Conservation (phyloP, 2,797 vertebrate genomes). For the Anomalospiza imberbis region DNA sequence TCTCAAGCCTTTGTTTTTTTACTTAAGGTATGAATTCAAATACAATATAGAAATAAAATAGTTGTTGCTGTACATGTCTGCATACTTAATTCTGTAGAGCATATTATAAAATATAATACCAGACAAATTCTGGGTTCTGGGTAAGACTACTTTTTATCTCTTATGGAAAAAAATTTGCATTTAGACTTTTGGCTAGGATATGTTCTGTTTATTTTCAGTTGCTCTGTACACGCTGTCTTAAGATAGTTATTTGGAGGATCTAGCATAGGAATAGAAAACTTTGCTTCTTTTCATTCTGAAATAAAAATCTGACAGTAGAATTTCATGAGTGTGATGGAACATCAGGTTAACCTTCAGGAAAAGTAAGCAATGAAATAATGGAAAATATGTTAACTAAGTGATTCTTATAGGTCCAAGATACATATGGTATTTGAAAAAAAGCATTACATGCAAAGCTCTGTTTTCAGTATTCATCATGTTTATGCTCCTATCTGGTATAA, state of each 20-base stretch:
- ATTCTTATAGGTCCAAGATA: neutral
- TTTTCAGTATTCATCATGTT: neutral
- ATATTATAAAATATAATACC: neutral
- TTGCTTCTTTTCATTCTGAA: neutral
- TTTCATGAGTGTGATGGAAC: neutral
- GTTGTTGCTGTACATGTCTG: neutral
- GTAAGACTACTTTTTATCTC: neutral
- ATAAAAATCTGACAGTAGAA: neutral
- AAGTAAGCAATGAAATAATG: neutral
- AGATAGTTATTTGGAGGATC: neutral
- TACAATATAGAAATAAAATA: neutral
- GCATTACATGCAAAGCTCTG: neutral
- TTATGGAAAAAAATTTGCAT: neutral
- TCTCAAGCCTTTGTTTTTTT: neutral
- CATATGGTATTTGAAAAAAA: neutral
- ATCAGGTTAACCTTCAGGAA: neutral
- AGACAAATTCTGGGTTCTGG: neutral
- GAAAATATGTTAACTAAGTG: neutral
- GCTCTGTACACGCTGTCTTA: neutral
- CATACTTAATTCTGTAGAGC: neutral
- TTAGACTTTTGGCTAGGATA: neutral
- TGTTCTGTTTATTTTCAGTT: neutral
- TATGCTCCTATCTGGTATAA: neutral
- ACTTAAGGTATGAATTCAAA: neutral
- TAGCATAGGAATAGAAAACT: neutral